phyloP scores from a whole-genome alignment of 2,113 vertebrate species.

The Grus americana region DNA sequence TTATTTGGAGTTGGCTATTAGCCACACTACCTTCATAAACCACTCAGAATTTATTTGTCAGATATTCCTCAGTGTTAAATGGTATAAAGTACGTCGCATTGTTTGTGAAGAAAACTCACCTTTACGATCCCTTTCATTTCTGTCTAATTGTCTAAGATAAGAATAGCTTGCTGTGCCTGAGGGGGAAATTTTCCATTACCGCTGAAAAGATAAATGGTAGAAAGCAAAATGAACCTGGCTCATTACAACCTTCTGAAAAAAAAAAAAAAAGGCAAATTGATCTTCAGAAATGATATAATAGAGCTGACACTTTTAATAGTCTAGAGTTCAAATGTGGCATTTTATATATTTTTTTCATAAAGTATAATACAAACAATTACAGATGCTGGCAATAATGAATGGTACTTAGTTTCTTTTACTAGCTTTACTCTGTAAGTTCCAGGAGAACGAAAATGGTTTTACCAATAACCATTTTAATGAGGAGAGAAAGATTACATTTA shows the following conservation, averaged over 20 bases:
- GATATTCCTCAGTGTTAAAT: constrained; percentile 31
- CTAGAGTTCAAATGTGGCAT: constrained; percentile 57
- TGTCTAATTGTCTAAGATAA: constrained; percentile 74
- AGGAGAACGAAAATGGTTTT: constrained; percentile 29
- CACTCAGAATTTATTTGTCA: constrained; percentile 9
- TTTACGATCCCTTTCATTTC: constrained; percentile 72
- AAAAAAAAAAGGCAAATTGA: constrained; percentile 77
- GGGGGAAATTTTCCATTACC: constrained; percentile 78
- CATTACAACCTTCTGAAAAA: constrained; percentile 72
- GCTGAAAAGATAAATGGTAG: constrained; percentile 76
- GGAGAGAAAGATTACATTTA: constrained; percentile 51
- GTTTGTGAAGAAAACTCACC: constrained; percentile 71
- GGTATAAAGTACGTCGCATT: constrained; percentile 20
- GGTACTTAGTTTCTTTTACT: constrained; percentile 55
- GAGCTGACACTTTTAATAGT: constrained; percentile 71
- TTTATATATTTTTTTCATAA: constrained; percentile 63
- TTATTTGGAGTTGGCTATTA: not conserved
- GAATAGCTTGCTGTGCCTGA: constrained; percentile 73
- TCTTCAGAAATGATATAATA: constrained; percentile 78
- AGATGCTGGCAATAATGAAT: constrained; percentile 58
- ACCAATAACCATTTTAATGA: constrained; percentile 27
- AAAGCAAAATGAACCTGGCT: constrained; percentile 78
- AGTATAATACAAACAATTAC: constrained; percentile 64
- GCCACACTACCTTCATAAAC: not conserved
- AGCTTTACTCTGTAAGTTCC: constrained; percentile 23